These are phyloP conservation scores for Trichosurus vulpecula DNA, from an alignment of 2,797 vertebrate genomes.

Conservation along the genomic window DNA sequence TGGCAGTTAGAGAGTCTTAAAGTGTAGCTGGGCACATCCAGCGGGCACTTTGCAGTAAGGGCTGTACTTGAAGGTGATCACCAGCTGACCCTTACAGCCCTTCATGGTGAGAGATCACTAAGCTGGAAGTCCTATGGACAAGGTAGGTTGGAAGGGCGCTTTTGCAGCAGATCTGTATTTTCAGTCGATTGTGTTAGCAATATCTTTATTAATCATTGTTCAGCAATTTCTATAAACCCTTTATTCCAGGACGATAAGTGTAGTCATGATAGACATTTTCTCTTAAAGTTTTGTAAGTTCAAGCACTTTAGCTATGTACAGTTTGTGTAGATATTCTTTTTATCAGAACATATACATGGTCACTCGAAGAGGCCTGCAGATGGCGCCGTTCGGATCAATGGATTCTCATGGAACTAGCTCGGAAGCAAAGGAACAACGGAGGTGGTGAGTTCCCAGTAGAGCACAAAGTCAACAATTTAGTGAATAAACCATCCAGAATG, in stretches of 20 bases:
- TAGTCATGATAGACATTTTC: slow-evolving; percentile 82
- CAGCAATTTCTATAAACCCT: slow-evolving; percentile 68
- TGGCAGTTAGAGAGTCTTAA: slow-evolving; percentile 65
- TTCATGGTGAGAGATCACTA: slow-evolving; percentile 66
- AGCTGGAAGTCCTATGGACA: slow-evolving; percentile 62
- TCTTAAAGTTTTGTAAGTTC: slow-evolving; percentile 79
- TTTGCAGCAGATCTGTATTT: slow-evolving; percentile 60
- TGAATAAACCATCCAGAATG: slow-evolving; percentile 82
- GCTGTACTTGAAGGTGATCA: slow-evolving; percentile 68
- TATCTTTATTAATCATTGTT: slow-evolving; percentile 21
- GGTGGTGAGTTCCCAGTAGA: slow-evolving; percentile 74
- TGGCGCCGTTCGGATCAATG: slow-evolving; percentile 81
- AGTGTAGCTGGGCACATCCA: slow-evolving; percentile 65
- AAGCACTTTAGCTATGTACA: slow-evolving; percentile 87
- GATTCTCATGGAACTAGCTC: slow-evolving; percentile 74
- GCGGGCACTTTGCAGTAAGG: slow-evolving; percentile 51
- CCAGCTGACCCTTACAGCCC: slow-evolving; percentile 54
- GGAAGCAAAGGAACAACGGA: slow-evolving; percentile 78
- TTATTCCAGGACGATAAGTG: slow-evolving; percentile 74
- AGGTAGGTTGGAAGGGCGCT: slow-evolving; percentile 71
- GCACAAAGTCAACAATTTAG: slow-evolving; percentile 74
- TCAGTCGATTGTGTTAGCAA: slow-evolving; percentile 62
- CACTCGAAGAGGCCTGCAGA: slow-evolving; percentile 88
- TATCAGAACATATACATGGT: slow-evolving; percentile 60
- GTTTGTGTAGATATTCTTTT: slow-evolving; percentile 75